Evolutionary conservation across 2,113 vertebrate genomes (phyloP).

Genomic region (Zapornia atra): DNA sequence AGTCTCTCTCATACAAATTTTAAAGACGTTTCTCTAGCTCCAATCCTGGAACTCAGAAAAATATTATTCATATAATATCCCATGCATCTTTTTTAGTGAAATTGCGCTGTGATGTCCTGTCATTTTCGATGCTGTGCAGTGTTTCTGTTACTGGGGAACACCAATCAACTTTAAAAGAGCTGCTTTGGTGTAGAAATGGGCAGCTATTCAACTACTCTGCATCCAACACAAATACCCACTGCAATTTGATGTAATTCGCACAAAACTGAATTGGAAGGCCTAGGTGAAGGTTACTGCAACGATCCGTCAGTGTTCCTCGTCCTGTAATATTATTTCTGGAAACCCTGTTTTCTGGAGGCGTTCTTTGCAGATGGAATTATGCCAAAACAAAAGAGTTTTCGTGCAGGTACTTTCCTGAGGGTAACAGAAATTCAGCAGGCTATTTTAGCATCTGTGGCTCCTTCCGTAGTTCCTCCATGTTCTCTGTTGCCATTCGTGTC

Average conservation of each 20-base stretch:
- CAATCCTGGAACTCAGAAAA: neutral
- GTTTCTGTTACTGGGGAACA: constrained; percentile 40
- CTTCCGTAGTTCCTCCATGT: neutral
- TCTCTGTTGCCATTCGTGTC: neutral
- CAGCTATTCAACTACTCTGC: constrained; percentile 1
- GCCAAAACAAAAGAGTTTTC: neutral
- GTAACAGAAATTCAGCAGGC: neutral
- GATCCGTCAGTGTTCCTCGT: fast-evolving
- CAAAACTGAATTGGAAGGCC: neutral
- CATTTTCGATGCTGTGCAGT: neutral
- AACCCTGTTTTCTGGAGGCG: neutral
- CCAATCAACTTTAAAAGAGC: constrained; percentile 35
- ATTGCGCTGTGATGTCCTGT: constrained; percentile 14
- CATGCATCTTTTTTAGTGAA: neutral
- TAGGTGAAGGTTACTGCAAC: neutral
- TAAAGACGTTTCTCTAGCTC: neutral
- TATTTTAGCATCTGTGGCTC: neutral
- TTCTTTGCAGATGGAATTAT: neutral
- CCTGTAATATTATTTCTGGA: constrained; percentile 11
- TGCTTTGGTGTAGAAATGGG: constrained; percentile 30
- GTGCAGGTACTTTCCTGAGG: neutral
- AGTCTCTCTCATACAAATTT: neutral
- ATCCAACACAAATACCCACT: neutral
- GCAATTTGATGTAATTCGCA: constrained; percentile 10
- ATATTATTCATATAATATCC: neutral